These are phyloP conservation scores for Callipepla squamata DNA, from an alignment of 2,113 vertebrate genomes.

Conservation along the genomic window DNA sequence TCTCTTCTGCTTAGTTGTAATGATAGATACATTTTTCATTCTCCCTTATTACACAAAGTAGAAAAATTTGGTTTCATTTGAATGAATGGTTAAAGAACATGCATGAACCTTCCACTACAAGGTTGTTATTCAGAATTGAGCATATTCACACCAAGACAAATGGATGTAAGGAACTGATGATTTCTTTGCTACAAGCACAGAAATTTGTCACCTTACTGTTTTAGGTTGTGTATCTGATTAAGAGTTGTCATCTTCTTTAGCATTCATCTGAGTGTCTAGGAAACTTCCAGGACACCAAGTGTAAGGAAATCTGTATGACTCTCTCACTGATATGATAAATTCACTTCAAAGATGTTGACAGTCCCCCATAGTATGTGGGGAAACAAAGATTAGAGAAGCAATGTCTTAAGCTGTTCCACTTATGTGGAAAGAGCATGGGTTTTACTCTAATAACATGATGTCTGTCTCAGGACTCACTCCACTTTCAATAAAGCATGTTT, in stretches of 20 bases:
- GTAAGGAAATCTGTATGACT: background rate
- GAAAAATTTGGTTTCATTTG: background rate
- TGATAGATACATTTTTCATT: background rate
- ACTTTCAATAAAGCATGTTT: background rate
- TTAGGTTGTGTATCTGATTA: too few relatives aligned
- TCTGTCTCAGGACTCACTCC: background rate
- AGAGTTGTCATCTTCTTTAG: background rate
- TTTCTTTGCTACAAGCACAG: accelerated
- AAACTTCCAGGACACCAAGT: background rate
- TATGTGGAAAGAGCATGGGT: background rate
- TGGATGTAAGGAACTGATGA: background rate
- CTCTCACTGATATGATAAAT: background rate
- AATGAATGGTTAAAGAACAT: background rate
- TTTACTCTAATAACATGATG: background rate
- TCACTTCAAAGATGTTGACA: background rate
- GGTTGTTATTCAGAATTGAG: background rate
- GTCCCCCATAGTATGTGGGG: background rate
- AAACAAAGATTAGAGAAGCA: background rate
- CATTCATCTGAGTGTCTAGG: background rate
- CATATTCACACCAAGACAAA: accelerated
- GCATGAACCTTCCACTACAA: background rate
- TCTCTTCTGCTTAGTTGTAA: background rate
- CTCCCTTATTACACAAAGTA: background rate
- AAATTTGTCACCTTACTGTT: accelerated
- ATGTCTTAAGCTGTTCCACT: background rate